phyloP scores from a whole-genome alignment of 1,140 invertebrate genomes.

The Drosophila lacteicornis region DNA sequence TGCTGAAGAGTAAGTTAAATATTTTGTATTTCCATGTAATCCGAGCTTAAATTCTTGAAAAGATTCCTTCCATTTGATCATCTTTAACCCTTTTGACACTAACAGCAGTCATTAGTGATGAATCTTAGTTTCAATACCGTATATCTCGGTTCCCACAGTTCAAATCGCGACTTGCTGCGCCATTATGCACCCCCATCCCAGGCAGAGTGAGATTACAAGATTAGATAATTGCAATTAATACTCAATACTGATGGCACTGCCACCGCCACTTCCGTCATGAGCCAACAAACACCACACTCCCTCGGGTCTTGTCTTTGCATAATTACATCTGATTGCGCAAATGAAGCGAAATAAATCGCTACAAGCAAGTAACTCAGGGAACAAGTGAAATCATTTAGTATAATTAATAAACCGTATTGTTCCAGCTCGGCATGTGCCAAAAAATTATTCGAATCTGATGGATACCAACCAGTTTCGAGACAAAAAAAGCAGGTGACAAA shows the following conservation, averaged over 20 bases:
- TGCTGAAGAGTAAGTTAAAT: too few relatives aligned
- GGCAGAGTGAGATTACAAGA: slow-evolving; percentile 31
- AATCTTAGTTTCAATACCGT: slow-evolving; percentile 16
- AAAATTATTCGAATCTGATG: slow-evolving; percentile 28
- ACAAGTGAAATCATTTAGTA: slow-evolving; percentile 51
- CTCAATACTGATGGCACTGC: slow-evolving; percentile 59
- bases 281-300: slow-evolving; percentile 5
- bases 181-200: slow-evolving; percentile 15
- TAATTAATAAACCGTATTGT: slow-evolving; percentile 53
- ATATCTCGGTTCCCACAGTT: slow-evolving; percentile 23
- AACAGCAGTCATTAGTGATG: slow-evolving; percentile 12
- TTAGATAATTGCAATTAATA: slow-evolving; percentile 71
- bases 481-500: background rate
- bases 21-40: too few relatives aligned
- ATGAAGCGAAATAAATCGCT: slow-evolving; percentile 34
- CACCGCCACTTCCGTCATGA: slow-evolving; percentile 68
- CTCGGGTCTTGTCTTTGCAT: slow-evolving; percentile 54
- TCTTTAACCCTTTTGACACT: background rate
- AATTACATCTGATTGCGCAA: slow-evolving; percentile 71
- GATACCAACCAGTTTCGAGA: slow-evolving; percentile 46
- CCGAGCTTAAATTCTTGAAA: background rate
- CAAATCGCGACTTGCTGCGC: slow-evolving; percentile 10
- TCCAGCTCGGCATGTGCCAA: slow-evolving; percentile 24
- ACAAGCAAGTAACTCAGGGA: slow-evolving; percentile 35
- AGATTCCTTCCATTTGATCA: too few relatives aligned